A percentile compares a stretch with the other conserved stretches of the same genome.
Evolutionary conservation across 2,888 invertebrate genomes (phyloP).

Genomic region (Herminia tarsipennalis): DNA sequence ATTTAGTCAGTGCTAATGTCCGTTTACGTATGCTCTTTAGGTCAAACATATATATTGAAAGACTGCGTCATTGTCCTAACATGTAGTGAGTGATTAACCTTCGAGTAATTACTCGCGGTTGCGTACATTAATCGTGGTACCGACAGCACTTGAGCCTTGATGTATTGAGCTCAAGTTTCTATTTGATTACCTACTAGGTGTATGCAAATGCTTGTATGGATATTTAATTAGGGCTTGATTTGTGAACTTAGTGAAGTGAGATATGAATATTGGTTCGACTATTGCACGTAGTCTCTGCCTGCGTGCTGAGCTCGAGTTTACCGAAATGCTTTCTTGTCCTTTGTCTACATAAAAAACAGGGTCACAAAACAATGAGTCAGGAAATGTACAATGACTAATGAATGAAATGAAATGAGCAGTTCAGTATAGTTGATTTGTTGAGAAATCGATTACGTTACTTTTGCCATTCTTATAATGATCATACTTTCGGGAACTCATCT

Average conservation of each 20-base stretch:
- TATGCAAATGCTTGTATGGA: neutral
- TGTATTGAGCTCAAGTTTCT: neutral
- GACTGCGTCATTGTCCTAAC: slow-evolving; percentile 13
- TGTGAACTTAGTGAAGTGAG: neutral
- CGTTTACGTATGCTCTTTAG: neutral
- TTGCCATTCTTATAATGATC: too few species aligned
- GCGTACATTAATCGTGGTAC: slow-evolving; percentile 36
- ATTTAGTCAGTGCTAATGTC: neutral
- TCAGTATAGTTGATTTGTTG: too few species aligned
- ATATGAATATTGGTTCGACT: too few species aligned
- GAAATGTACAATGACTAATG: too few species aligned
- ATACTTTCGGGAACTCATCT: too few species aligned
- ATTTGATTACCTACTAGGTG: neutral
- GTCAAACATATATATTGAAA: neutral
- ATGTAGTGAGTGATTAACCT: slow-evolving; percentile 37
- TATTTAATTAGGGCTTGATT: neutral
- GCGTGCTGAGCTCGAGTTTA: too few species aligned
- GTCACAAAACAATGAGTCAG: too few species aligned
- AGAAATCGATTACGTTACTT: too few species aligned
- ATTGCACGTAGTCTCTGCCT: too few species aligned
- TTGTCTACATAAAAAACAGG: too few species aligned
- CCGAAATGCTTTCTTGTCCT: too few species aligned
- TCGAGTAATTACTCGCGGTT: slow-evolving; percentile 43
- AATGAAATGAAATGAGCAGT: too few species aligned
- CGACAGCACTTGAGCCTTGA: slow-evolving; percentile 11